Evolutionary conservation across 2,113 vertebrate genomes (phyloP).

Genomic region (Actinemys pallida): DNA sequence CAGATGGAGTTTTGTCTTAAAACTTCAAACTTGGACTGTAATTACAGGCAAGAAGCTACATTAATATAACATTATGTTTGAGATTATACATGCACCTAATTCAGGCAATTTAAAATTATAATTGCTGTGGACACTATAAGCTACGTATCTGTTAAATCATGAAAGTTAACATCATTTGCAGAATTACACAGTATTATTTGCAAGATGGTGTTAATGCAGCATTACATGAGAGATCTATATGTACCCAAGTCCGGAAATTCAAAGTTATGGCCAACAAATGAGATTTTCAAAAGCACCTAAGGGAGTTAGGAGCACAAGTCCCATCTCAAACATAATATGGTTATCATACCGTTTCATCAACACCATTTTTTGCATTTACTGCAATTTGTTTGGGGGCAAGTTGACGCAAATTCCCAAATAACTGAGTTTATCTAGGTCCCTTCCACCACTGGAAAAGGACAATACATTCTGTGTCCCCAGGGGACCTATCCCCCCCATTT

Average conservation of each 20-base stretch:
- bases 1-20: conserved; percentile 3
- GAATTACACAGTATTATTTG: conserved; percentile 45
- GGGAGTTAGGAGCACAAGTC: background rate
- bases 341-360: background rate
- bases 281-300: background rate
- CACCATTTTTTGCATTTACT: background rate
- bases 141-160: conserved; percentile 63
- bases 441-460: background rate
- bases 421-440: background rate
- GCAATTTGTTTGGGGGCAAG: background rate
- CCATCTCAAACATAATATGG: background rate
- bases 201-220: background rate
- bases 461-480: too few relatives aligned
- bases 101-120: conserved; percentile 31
- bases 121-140: conserved; percentile 55
- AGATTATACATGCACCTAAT: conserved; percentile 56
- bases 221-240: background rate
- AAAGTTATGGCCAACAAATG: background rate
- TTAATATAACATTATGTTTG: conserved; percentile 52
- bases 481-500: too few relatives aligned
- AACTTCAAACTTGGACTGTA: conserved; percentile 20
- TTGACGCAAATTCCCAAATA: background rate
- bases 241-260: background rate
- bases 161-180: conserved; percentile 56
- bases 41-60: conserved; percentile 24